Evolutionary conservation across 2,888 invertebrate genomes (phyloP), one percentile per base, ranked within the genome.

Genomic region (Ormyrus rosae): DNA sequence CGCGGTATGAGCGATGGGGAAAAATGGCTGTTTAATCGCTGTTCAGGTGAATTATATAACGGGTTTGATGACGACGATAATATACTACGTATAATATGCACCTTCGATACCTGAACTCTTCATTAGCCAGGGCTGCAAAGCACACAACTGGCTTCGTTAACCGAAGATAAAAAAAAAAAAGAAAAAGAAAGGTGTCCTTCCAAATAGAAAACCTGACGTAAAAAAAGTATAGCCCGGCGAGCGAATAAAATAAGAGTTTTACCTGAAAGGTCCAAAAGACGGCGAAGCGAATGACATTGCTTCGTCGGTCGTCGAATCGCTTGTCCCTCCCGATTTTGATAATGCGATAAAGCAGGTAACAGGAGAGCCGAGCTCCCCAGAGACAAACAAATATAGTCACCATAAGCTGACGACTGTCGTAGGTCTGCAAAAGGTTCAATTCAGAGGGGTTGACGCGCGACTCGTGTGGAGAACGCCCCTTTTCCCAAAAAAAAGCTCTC

Each of bases 221-320:
- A 2, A 34, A 34, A 19, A 19, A 19, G 19, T 19, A 34, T 4
- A 34, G 34, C 34, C 34, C 34, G 2, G 4, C 34, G 34, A 34
- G 34, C 4, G 2, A 34, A 34, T 19, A 19, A 4, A 4, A 4
- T 2, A 34, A 34, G 34, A 34, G 34, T 10, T 85, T 90, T 91
- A 95, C 96, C 93, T 96, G 96, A 91, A 98, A 98, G 0, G 96
- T 96, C 94, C 97, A 98, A 90, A 97, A 98, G 6, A 97, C 95
- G n/a, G 96, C 97, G 89, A 97, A 97, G 85, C 97, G 93, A 73
- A 97, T 94, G 19, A 95, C 94, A 88, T 97, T 97, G 85, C 96
- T 96, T 84, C 95, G 94, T 78, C 96, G 95, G 89, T 97, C 97
- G 88, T 97, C 97, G 88, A 98, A 98, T 87, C 97, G 94, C 85